Base-by-base conservation (phyloP, 2,797 vertebrate genomes). In the Xerus rutilus region DNA sequence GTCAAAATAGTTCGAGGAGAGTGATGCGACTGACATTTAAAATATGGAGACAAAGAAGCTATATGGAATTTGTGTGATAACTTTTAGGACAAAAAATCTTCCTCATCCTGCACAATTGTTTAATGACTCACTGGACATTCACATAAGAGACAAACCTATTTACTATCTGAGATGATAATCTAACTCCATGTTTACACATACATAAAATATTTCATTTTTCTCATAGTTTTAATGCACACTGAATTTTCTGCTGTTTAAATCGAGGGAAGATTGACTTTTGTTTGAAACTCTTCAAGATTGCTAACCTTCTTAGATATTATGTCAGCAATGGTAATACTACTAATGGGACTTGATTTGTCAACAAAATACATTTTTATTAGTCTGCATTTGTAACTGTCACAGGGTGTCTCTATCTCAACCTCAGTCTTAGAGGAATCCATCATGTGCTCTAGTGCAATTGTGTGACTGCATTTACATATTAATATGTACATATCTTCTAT, bases 201-300 rank as follows among this genome's bases (percentile, higher is more conserved):
- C 13, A 67, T 21, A 23, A 12, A 35, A 1, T 70, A 28, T 70
- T 87, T 79, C 13, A 73, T n/a, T 67, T 77, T 77, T 86, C 72
- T 73, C 65, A 47, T 67, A 6, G 30, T 84, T 88, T 93, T 87
- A 95, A 92, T 73, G 49, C 18, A 32, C 65, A 59, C 39, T 43
- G 15, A 73, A 65, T 65, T 85, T 93, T 87, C 86, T 47, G 64
- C 70, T 54, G 25, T 57, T 95, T 70, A 73, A 95, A 35, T 79
- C n/a, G 65, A 70, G 49, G 23, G 49, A 88, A 52, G 76, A 54
- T 43, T 65, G 65, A 69, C 57, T 96, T 88, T 86, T 81, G 39
- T 86, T 89, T 94, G 92, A 95, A 93, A 95, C 45, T 72, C 45
- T 94, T 91, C 93, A 93, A 95, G 84, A 91, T 76, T 78, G 15